Evolutionary conservation across 1,140 invertebrate species (phyloP).

Genomic region (Ceratina japonica): DNA sequence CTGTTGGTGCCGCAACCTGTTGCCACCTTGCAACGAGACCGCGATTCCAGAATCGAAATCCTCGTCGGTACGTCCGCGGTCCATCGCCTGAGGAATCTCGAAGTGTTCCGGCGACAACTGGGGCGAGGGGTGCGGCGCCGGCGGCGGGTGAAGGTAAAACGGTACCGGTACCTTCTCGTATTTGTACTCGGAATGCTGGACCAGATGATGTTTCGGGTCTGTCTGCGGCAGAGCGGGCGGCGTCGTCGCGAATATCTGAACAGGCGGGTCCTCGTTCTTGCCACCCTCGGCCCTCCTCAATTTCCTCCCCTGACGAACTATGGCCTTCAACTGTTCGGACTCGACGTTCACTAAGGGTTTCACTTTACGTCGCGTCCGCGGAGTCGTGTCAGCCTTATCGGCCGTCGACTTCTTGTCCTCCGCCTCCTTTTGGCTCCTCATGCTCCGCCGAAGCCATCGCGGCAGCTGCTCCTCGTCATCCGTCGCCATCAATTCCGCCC

Average conservation of each 20-base stretch:
- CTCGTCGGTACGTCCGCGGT: conserved; percentile 79
- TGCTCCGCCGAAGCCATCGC: conserved; percentile 66
- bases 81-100: conserved; percentile 60
- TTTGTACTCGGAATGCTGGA: conserved; percentile 88
- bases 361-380: conserved; percentile 63
- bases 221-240: conserved; percentile 20
- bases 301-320: conserved; percentile 74
- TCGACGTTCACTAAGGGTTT: conserved; percentile 76
- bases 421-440: conserved; percentile 34
- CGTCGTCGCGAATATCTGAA: conserved; percentile 71
- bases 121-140: conserved; percentile 83
- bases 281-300: conserved; percentile 70
- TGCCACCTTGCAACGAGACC: conserved; percentile 82
- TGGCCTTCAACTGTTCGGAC: conserved; percentile 76
- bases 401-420: conserved; percentile 46
- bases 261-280: conserved; percentile 66
- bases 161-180: conserved; percentile 84
- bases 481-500: conserved; percentile 62
- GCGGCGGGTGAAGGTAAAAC: conserved; percentile 84
- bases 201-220: conserved; percentile 80
- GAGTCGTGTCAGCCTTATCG: conserved; percentile 59
- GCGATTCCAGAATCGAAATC: conserved; percentile 89
- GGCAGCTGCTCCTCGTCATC: conserved; percentile 70
- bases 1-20: conserved; percentile 81
- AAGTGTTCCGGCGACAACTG: conserved; percentile 75